phyloP scores from a whole-genome alignment of 2,113 vertebrate species.

The Patagioenas fasciata region DNA sequence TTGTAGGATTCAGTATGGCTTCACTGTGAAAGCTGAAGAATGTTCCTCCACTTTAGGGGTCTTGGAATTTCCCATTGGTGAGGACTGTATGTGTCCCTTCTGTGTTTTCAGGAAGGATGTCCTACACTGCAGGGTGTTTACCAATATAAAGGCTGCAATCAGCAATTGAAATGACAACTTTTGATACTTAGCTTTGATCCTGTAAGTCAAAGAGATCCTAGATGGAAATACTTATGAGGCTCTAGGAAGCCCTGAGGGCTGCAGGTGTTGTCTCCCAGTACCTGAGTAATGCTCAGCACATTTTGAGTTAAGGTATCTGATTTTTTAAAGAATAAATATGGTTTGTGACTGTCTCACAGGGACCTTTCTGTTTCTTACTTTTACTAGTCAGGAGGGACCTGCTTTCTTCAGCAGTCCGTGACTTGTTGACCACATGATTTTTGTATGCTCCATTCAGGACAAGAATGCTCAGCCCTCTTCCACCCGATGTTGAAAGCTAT shows the following conservation, averaged over 20 bases:
- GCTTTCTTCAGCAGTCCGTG: neutral
- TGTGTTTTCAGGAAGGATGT: neutral
- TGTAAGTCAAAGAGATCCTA: neutral
- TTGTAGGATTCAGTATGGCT: neutral
- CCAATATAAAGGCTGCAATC: neutral
- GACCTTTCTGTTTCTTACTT: slow-evolving; percentile 10
- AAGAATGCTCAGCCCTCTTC: neutral
- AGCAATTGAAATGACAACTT: neutral
- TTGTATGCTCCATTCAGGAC: neutral
- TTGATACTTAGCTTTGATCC: neutral
- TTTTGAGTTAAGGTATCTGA: neutral
- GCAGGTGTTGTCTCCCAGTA: neutral
- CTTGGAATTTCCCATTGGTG: neutral
- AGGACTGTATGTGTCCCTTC: neutral
- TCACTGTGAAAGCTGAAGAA: neutral
- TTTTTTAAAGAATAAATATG: neutral
- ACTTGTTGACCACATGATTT: neutral
- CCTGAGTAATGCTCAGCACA: neutral
- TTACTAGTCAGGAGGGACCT: neutral
- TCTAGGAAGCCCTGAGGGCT: neutral
- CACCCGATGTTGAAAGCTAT: neutral
- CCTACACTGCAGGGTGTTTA: neutral
- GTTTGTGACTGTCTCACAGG: neutral
- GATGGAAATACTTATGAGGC: neutral
- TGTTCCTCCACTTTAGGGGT: neutral